Evolutionary conservation across 1,140 invertebrate genomes (phyloP), one percentile per base, ranked within the genome.

Genomic region (Campoletis sonorensis): DNA sequence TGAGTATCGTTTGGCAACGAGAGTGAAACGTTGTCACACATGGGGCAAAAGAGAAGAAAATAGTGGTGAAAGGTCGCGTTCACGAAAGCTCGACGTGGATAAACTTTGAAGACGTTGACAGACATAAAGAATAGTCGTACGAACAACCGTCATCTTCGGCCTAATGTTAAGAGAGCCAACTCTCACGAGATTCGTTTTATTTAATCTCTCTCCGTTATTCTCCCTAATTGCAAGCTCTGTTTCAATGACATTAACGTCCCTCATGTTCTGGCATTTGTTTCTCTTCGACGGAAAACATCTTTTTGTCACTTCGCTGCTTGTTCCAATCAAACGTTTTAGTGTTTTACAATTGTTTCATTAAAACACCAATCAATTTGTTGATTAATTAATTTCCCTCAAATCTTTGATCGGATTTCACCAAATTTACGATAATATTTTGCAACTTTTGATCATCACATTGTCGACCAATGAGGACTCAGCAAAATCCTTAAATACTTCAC

Each of bases 41-140:
- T 58, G 4, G 54, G 54, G 21, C 18, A n/a, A 58, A n/a, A 23
- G 21, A 5, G 54, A 58, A 58, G 54, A 58, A 21, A 23, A 1
- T 18, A n/a, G 54, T 58, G 54, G 54, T 58, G 54, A 58, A 58
- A 58, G 54, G 54, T 58, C 54, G 54, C 54, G 18, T n/a, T 58
- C 13, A 21, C 54, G 18, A 58, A 45, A 4, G 13, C 54, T 58
- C 21, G 54, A 58, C 54, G 54, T 58, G 54, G 54, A n/a, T 58
- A n/a, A 58, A 58, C 16, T 58, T 58, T 58, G 1, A 18, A 5
- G 18, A 58, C 54, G 16, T 58, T 58, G 21, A 58, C 54, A 58
- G 54, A 58, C 18, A 23, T 21, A n/a, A 58, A 5, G 40, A 58
- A 58, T 18, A 5, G 54, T n/a, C 54, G 18, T 13, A 21, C 54